These are phyloP conservation scores for Nicator chloris DNA, from an alignment of 2,113 vertebrate species.

Conservation along the genomic window DNA sequence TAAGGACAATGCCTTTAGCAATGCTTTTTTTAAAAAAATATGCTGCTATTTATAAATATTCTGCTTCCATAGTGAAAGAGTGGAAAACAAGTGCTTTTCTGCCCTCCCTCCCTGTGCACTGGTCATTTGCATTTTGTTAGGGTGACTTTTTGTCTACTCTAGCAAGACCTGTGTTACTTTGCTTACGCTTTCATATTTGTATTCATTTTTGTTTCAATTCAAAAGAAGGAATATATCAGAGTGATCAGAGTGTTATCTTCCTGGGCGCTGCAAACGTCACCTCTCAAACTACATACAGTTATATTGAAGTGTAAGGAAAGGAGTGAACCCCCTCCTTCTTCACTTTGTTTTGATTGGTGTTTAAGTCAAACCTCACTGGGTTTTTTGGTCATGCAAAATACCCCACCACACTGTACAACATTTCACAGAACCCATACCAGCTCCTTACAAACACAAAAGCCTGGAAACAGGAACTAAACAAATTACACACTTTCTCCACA, in stretches of 20 bases:
- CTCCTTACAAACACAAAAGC: neutral
- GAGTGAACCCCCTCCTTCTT: neutral
- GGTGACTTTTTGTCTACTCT: neutral
- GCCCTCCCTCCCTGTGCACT: neutral
- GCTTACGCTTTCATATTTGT: neutral
- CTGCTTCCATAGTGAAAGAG: neutral
- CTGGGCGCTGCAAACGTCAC: neutral
- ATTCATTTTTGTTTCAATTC: conserved; percentile 18
- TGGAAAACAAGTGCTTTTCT: neutral
- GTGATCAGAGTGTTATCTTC: neutral
- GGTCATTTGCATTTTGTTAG: neutral
- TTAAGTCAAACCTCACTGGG: neutral
- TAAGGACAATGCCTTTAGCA: neutral
- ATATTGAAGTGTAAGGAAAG: neutral
- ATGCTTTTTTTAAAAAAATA: neutral
- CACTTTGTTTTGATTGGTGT: neutral
- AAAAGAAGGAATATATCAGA: neutral
- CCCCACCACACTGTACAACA: neutral
- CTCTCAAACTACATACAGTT: neutral
- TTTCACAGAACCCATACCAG: neutral
- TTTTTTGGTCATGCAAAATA: neutral
- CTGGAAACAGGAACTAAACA: neutral
- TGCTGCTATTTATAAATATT: neutral
- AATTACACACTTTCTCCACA: neutral
- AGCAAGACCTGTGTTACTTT: neutral